A percentile compares a stretch with the other conserved stretches of the same genome.
Evolutionary conservation across 2,888 invertebrate genomes (phyloP).

Genomic region (Pristionchus fissidentatus): DNA sequence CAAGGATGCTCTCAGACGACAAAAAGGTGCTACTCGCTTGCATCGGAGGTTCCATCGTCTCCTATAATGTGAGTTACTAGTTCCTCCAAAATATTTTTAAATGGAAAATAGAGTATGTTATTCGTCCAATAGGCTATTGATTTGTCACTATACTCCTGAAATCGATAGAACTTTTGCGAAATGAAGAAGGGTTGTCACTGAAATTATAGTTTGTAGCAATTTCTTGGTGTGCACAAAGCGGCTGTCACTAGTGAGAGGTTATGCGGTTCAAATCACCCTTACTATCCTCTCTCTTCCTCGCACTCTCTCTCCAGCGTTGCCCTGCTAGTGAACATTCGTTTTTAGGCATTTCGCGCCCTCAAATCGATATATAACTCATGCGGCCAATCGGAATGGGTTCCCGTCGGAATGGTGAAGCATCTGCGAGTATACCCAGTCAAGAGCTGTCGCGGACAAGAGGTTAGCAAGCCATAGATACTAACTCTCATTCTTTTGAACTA

Average conservation of each 20-base stretch:
- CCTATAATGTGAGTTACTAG: constrained; percentile 28
- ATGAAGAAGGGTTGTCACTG: too few relatives aligned
- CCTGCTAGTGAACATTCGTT: not conserved
- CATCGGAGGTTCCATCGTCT: not conserved
- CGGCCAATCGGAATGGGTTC: constrained; percentile 54
- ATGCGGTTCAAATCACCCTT: too few relatives aligned
- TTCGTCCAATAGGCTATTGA: too few relatives aligned
- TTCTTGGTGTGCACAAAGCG: too few relatives aligned
- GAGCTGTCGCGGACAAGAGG: constrained; percentile 67
- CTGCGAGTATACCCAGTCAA: constrained; percentile 65
- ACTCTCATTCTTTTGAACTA: too few relatives aligned
- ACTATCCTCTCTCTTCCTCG: not conserved
- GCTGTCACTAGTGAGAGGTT: too few relatives aligned
- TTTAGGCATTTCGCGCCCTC: not conserved
- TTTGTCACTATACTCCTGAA: too few relatives aligned
- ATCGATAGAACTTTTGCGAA: too few relatives aligned
- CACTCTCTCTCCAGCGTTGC: not conserved
- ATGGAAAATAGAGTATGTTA: too few relatives aligned
- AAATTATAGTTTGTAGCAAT: too few relatives aligned
- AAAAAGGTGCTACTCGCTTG: constrained; percentile 35
- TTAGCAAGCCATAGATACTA: too few relatives aligned
- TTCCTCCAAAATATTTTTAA: too few relatives aligned
- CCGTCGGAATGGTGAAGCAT: constrained; percentile 59
- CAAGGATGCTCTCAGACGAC: not conserved
- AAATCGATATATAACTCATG: not conserved